Evolutionary conservation across 1,140 invertebrate species (phyloP), one percentile per base, ranked within the genome.

Genomic region (Plutomurus gul): DNA sequence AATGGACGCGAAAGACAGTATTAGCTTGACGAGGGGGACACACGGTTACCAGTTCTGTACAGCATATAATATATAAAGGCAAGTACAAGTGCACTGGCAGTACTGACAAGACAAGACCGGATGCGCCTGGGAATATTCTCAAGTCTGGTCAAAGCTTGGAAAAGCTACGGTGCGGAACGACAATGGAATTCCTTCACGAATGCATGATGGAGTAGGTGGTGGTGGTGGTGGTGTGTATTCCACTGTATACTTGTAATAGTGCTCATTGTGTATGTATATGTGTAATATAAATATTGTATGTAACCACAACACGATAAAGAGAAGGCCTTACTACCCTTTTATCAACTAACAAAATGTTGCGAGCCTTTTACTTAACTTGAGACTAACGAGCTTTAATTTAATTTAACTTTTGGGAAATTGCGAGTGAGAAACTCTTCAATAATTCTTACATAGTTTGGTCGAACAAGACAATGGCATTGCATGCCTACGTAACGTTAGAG

Each of bases 41-140:
- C 30, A 30, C n/a, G n/a, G n/a, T n/a, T n/a, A n/a, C n/a, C n/a
- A n/a, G n/a, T n/a, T n/a, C n/a, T n/a, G n/a, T n/a, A n/a, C n/a
- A n/a, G n/a, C n/a, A n/a, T n/a, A n/a, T n/a, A n/a, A n/a, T n/a
- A n/a, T n/a, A n/a, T n/a, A n/a, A n/a, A 65, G 25, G 13, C 18
- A 65, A 65, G 30, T 16, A 65, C 20, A 22, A 22, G 25, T 22
- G 20, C 18, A 51, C 47, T 22, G 47, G 25, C 47, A 49, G 8
- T 22, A 49, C 51, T 60, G 51, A 60, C 51, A 60, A 60, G 43
- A 43, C 39, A 49, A 46, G 40, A 75, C 73, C 73, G 73, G 73
- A 75, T 75, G 73, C 49, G 30, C 73, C 73, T 75, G 73, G 43
- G 73, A 75, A 75, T 47, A 49, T 75, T 75, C 73, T 75, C 73